phyloP scores from a whole-genome alignment of 2,888 invertebrate genomes.

The Torymus tubicola region DNA sequence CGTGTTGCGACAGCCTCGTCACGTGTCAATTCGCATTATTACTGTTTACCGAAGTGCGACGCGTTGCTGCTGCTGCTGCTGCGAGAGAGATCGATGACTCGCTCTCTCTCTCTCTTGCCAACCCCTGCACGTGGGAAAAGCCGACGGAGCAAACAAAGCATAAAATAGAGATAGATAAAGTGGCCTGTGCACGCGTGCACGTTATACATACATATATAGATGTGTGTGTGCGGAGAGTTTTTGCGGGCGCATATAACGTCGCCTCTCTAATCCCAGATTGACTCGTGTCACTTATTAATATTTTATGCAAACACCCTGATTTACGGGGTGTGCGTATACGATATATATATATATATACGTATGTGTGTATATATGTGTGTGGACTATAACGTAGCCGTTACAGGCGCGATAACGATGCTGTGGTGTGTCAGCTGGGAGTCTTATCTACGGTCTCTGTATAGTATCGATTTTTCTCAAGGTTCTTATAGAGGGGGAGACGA shows the following conservation, averaged over 20 bases:
- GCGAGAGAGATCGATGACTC: constrained; percentile 59
- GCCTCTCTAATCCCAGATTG: constrained; percentile 74
- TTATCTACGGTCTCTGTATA: neutral
- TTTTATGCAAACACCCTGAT: constrained; percentile 74
- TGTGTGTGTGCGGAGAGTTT: constrained; percentile 38
- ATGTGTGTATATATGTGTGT: neutral
- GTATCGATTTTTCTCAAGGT: neutral
- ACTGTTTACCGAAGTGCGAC: constrained; percentile 73
- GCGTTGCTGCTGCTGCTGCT: constrained; percentile 6
- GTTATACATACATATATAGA: constrained; percentile 9
- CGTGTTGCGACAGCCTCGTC: constrained; percentile 73
- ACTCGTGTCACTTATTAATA: constrained; percentile 77
- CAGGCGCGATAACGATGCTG: constrained; percentile 12
- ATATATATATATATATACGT: constrained; percentile 10
- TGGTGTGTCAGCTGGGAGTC: neutral
- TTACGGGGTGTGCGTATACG: constrained; percentile 24
- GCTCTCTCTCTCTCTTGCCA: neutral
- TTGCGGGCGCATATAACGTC: constrained; percentile 48
- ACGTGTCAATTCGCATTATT: constrained; percentile 76
- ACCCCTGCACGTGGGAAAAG: constrained; percentile 74
- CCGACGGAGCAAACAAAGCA: constrained; percentile 66
- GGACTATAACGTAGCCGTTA: neutral
- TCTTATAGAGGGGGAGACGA: too few relatives aligned
- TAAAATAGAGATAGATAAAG: constrained; percentile 76
- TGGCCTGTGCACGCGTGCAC: constrained; percentile 62